Base-by-base conservation (phyloP, 2,888 invertebrate species). In the Sesia apiformis region DNA sequence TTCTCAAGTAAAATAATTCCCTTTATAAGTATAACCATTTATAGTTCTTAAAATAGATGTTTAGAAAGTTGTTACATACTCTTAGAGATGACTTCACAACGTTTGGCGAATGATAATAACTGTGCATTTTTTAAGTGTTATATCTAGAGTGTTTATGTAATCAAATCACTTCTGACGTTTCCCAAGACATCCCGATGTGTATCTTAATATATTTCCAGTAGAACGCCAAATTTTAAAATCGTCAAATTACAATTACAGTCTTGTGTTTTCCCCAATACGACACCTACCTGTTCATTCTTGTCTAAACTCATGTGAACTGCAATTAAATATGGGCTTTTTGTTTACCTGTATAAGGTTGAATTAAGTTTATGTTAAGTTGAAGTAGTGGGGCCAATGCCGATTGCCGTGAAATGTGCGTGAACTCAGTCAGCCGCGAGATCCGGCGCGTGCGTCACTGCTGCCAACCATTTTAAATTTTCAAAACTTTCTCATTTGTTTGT, bases 341-440 rank as follows among this genome's bases (percentile, higher is more conserved):
- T 38, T 3, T 8, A 51, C 38, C 42, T 6, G 38, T 65, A 72
- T 73, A 61, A 64, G 23, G 67, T 62, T 58, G 53, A 59, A 58
- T 50, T 50, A 23, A 4, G 3, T 50, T 38, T 38, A 38, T 23
- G 7, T 38, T 59, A 55, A 60, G 63, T 66, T 23, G 23, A 23
- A 60, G 77, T 64, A 60, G 71, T 64, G 81, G 78, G 81, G 78
- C 23, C 61, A 73, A 74, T 76, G 76, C 76, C 7, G 74, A 76
- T 73, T 73, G 76, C 76, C 70, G 73, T 74, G 76, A 70, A 65
- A 67, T 56, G 69, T 72, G 80, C 74, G 72, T 69, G 72, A 62
- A 76, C 73, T 72, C 82, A 83, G 83, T 85, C 78, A 75, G 77
- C 74, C 76, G 75, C 71, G 69, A 78, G 78, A 72, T 77, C 76